Percentiles rank a stretch among this genome's conserved stretches.
Evolutionary conservation across 2,797 vertebrate species (phyloP).

Genomic region (Falco columbarius): DNA sequence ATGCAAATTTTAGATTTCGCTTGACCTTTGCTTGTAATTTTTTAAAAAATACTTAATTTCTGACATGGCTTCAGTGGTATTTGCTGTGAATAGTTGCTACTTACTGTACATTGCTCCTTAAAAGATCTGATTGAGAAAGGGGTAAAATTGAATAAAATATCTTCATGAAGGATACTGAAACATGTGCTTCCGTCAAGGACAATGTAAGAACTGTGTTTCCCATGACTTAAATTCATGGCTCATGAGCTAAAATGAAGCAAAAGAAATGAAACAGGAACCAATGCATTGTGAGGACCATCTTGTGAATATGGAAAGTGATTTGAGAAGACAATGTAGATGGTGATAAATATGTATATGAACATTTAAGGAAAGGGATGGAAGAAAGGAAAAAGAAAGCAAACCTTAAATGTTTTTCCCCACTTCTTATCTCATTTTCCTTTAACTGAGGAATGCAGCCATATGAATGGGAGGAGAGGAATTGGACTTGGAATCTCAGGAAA

Average conservation of each 20-base stretch:
- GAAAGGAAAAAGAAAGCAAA: background rate
- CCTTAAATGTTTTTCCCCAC: background rate
- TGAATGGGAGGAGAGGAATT: constrained; percentile 48
- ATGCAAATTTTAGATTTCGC: background rate
- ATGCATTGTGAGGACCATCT: background rate
- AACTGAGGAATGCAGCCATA: background rate
- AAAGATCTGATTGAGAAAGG: background rate
- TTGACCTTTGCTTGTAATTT: background rate
- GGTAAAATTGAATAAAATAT: background rate
- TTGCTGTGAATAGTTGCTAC: background rate
- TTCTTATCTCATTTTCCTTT: constrained; percentile 16
- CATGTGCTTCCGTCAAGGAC: background rate
- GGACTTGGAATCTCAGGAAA: constrained; percentile 56
- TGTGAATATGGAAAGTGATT: background rate
- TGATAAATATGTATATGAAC: background rate
- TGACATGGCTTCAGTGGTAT: background rate
- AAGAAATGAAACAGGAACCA: background rate
- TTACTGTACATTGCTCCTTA: background rate
- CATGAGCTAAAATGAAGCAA: background rate
- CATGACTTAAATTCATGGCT: background rate
- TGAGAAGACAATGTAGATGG: background rate
- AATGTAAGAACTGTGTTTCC: background rate
- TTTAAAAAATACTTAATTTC: background rate
- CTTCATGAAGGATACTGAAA: background rate
- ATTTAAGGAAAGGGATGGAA: background rate